Percentiles rank a stretch among this genome's conserved stretches.
Conservation (phyloP, 2,888 invertebrate genomes). For the Andrena hattorfiana region DNA sequence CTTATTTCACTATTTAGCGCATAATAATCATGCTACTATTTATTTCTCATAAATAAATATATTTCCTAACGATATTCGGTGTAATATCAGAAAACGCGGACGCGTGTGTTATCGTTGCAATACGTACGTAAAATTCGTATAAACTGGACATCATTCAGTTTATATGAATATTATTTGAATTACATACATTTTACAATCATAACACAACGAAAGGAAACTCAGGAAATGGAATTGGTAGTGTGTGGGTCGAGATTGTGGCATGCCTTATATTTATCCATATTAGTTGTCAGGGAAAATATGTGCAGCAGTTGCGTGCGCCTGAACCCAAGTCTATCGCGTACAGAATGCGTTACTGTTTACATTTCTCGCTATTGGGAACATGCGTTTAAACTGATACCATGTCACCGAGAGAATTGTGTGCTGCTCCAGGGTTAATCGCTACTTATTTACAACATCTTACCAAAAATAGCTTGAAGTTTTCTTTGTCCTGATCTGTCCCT, state of each 20-base stretch:
- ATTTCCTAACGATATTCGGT: background rate
- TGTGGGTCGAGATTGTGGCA: too few relatives aligned
- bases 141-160: background rate
- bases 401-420: background rate
- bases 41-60: background rate
- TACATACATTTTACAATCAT: too few relatives aligned
- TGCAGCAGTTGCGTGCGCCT: too few relatives aligned
- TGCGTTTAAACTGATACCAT: too few relatives aligned
- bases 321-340: too few relatives aligned
- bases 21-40: background rate
- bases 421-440: background rate
- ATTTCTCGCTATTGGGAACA: too few relatives aligned
- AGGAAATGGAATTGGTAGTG: too few relatives aligned
- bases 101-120: background rate
- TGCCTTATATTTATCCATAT: too few relatives aligned
- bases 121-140: background rate
- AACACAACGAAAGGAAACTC: too few relatives aligned
- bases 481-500: slow-evolving; percentile 79
- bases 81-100: background rate
- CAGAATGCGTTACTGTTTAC: too few relatives aligned
- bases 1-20: background rate
- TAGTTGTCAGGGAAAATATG: too few relatives aligned
- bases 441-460: slow-evolving; percentile 50
- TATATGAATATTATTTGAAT: background rate
- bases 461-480: slow-evolving; percentile 63